Evolutionary conservation across 2,888 invertebrate species (phyloP).

Genomic region (Stenchaetothrips biformis): DNA sequence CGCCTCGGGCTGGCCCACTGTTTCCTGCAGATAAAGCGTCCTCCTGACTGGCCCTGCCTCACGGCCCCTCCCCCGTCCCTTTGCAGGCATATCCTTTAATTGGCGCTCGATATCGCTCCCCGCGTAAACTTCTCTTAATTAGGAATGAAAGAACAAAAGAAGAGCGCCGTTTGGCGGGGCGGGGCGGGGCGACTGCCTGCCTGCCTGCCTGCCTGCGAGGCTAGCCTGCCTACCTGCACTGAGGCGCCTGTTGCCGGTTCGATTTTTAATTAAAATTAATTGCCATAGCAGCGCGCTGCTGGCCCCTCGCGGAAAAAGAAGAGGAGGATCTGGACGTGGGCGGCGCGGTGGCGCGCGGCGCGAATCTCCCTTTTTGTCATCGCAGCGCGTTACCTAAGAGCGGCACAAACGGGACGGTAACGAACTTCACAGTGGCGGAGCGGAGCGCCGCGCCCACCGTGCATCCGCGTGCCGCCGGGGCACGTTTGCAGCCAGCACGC

Average conservation of each 20-base stretch:
- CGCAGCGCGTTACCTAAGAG: background rate
- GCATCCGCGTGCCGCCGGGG: no score
- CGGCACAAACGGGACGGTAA: no score
- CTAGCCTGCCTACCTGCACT: background rate
- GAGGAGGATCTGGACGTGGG: background rate
- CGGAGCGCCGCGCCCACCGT: no score
- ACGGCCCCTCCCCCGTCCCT: no score
- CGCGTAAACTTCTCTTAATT: conserved; percentile 19
- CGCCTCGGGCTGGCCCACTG: no score
- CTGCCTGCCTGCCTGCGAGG: no score
- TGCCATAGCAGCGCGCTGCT: background rate
- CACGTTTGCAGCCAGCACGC: no score
- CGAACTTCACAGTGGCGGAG: no score
- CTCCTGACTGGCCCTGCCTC: no score
- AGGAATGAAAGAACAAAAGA: conserved; percentile 21
- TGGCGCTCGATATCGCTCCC: background rate
- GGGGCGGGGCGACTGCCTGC: no score
- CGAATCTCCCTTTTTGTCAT: background rate
- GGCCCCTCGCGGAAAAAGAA: background rate
- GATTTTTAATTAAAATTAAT: conserved; percentile 24
- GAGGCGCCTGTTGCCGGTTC: conserved; percentile 9
- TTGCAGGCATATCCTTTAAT: conserved; percentile 15
- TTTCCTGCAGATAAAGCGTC: no score
- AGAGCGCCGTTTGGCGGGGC: background rate
- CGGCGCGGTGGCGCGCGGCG: no score